Conservation (phyloP, 2,797 vertebrate genomes). For the Synaphobranchus kaupii region DNA sequence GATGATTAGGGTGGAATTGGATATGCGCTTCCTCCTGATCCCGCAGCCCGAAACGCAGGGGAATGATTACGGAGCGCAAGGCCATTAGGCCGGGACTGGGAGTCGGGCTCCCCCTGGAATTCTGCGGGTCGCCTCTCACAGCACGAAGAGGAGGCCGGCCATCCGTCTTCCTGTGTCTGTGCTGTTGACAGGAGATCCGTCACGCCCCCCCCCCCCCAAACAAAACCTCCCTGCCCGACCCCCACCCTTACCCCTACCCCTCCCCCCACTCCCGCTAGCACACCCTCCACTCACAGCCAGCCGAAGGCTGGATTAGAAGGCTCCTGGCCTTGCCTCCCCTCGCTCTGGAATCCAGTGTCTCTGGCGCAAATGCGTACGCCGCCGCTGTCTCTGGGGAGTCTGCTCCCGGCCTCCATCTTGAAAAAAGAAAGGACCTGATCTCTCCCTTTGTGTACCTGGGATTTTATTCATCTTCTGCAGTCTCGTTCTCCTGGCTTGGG, state of each 20-base stretch:
- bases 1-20: conserved; percentile 30
- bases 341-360: background rate
- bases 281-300: background rate
- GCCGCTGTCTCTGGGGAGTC: conserved; percentile 7
- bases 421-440: background rate
- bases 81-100: conserved; percentile 30
- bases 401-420: background rate
- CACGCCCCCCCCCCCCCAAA: conserved; percentile 36
- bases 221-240: background rate
- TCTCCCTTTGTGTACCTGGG: background rate
- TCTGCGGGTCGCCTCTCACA: conserved; percentile 38
- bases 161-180: conserved; percentile 52
- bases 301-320: conserved; percentile 1
- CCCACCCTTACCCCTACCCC: background rate
- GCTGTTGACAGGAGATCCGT: conserved; percentile 52
- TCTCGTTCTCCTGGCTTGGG: background rate
- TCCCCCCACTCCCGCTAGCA: background rate
- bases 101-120: conserved; percentile 48
- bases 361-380: background rate
- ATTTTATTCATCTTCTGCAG: too few species aligned
- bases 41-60: background rate
- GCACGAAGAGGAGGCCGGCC: conserved; percentile 37
- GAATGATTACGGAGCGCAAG: conserved; percentile 37
- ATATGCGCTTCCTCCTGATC: conserved; percentile 38
- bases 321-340: background rate